Conservation (phyloP, 2,888 invertebrate genomes). For the Lacanobia wlatinum region DNA sequence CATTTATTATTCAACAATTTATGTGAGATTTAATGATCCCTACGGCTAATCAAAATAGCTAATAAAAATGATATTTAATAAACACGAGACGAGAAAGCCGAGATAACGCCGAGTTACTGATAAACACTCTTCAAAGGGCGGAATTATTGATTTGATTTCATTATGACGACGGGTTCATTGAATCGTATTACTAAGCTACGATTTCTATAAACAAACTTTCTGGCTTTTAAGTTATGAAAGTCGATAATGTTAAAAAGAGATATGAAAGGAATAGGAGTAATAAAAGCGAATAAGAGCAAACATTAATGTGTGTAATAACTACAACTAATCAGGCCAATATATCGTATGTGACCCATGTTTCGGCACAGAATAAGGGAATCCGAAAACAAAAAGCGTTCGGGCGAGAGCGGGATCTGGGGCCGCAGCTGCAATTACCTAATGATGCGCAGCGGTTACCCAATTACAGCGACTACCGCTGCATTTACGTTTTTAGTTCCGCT, state of each 20-base stretch:
- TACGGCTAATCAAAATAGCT: conserved; percentile 5
- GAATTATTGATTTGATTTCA: conserved; percentile 37
- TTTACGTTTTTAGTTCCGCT: conserved; percentile 85
- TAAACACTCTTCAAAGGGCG: conserved; percentile 18
- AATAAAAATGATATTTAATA: conserved; percentile 19
- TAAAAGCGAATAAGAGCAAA: conserved; percentile 18
- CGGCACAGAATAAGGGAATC: conserved; percentile 51
- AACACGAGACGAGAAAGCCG: conserved; percentile 16
- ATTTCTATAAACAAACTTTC: conserved; percentile 17
- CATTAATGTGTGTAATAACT: conserved; percentile 47
- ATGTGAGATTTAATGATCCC: neutral
- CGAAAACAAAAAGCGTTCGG: conserved; percentile 65
- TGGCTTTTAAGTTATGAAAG: conserved; percentile 6
- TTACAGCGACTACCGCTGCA: conserved; percentile 82
- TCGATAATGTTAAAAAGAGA: conserved; percentile 15
- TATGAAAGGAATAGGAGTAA: conserved; percentile 19
- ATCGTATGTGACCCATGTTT: conserved; percentile 58
- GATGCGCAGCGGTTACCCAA: conserved; percentile 87
- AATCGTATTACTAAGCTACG: conserved; percentile 20
- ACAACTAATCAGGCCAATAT: conserved; percentile 58
- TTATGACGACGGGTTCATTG: conserved; percentile 25
- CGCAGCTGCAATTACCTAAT: conserved; percentile 88
- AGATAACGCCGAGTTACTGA: conserved; percentile 12
- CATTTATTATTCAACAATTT: neutral
- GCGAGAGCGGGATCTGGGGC: conserved; percentile 66